A percentile compares a stretch with the other conserved stretches of the same genome.
Conservation (phyloP, 92 coral and sea anemone species). For the Actinernus sp. region DNA sequence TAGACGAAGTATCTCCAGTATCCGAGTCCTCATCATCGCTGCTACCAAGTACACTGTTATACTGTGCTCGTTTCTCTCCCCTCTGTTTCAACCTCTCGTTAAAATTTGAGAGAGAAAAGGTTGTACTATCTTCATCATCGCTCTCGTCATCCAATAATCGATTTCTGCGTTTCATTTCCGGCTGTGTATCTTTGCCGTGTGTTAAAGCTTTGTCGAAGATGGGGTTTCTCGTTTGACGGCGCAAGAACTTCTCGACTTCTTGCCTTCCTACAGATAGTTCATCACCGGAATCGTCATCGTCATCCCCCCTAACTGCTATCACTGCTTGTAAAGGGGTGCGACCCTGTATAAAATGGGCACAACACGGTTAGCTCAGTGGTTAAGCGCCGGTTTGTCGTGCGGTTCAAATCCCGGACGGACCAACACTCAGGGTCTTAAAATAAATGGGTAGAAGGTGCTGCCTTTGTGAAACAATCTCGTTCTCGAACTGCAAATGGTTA, state of each 20-base stretch:
- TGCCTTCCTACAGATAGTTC: conserved; percentile 60
- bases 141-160: conserved; percentile 17
- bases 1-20: neutral
- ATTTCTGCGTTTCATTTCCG: conserved; percentile 64
- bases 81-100: neutral
- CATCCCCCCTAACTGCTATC: conserved; percentile 45
- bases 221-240: too few relatives aligned
- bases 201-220: neutral
- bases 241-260: conserved; percentile 69
- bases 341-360: conserved; percentile 55
- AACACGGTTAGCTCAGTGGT: too few relatives aligned
- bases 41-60: neutral
- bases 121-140: conserved; percentile 4
- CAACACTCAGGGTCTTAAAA: too few relatives aligned
- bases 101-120: neutral
- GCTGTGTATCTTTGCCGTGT: neutral
- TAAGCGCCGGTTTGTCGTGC: too few relatives aligned
- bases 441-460: too few relatives aligned
- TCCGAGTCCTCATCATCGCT: conserved; percentile 15
- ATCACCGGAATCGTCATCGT: conserved; percentile 60
- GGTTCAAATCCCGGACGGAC: too few relatives aligned
- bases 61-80: neutral
- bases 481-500: too few relatives aligned
- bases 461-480: too few relatives aligned
- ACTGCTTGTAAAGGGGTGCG: conserved; percentile 84